These are phyloP conservation scores for Diarsia brunnea DNA, from an alignment of 2,888 invertebrate species.

Conservation along the genomic window DNA sequence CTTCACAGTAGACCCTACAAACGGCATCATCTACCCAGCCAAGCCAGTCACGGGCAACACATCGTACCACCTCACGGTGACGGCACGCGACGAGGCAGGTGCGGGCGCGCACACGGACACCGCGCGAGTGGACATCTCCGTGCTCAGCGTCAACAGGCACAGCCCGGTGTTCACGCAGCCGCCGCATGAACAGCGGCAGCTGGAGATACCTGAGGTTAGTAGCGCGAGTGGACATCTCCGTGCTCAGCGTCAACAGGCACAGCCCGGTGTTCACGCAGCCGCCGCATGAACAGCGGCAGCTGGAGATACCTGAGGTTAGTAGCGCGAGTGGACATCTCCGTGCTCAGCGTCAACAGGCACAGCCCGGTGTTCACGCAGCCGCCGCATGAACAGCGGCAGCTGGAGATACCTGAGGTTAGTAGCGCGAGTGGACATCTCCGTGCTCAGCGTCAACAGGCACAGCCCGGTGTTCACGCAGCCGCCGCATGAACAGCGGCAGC, in stretches of 20 bases:
- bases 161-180: conserved; percentile 96
- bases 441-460: conserved; percentile 95
- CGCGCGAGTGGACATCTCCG: conserved; percentile 94
- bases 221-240: conserved; percentile 94
- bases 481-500: conserved; percentile 93
- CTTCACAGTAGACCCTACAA: conserved; percentile 94
- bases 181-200: conserved; percentile 93
- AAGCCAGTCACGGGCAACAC: conserved; percentile 92
- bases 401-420: conserved; percentile 95
- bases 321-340: conserved; percentile 94
- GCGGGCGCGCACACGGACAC: conserved; percentile 90
- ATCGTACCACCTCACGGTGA: conserved; percentile 91
- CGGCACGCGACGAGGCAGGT: conserved; percentile 94
- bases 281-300: conserved; percentile 93
- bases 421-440: conserved; percentile 94
- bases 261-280: conserved; percentile 96
- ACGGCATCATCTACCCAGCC: conserved; percentile 96
- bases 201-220: conserved; percentile 95
- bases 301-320: conserved; percentile 95
- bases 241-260: conserved; percentile 95
- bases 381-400: conserved; percentile 93
- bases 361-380: conserved; percentile 96
- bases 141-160: conserved; percentile 95
- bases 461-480: conserved; percentile 96
- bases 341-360: conserved; percentile 95